Conservation (phyloP, 2,888 invertebrate species). For the Philonicus albiceps region DNA sequence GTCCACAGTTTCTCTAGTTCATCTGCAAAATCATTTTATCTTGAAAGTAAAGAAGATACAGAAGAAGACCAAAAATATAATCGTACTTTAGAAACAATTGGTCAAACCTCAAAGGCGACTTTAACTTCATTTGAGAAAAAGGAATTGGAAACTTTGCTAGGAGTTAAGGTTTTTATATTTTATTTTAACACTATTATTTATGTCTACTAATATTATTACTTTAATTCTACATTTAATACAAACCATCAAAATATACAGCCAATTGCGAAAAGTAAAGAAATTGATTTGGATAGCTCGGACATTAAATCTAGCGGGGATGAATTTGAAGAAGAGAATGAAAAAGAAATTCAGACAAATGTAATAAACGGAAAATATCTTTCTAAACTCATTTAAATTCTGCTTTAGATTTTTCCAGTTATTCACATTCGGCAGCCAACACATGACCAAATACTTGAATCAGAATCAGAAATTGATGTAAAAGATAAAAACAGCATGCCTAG, state of each 20-base stretch:
- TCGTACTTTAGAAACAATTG: background rate
- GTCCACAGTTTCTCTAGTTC: background rate
- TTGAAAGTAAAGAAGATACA: background rate
- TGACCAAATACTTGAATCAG: background rate
- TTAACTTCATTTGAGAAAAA: constrained; percentile 40
- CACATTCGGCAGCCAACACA: constrained; percentile 31
- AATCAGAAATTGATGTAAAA: background rate
- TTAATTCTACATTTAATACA: background rate
- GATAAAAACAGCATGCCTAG: background rate
- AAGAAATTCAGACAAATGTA: constrained; percentile 10
- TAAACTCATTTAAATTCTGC: background rate
- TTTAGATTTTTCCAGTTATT: constrained; percentile 41
- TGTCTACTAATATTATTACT: background rate
- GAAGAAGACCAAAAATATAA: background rate
- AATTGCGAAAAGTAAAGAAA: constrained; percentile 11
- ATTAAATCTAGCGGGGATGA: background rate
- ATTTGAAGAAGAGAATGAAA: background rate
- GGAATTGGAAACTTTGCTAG: constrained; percentile 41
- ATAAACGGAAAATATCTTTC: background rate
- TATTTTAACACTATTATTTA: background rate
- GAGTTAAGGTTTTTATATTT: constrained; percentile 22
- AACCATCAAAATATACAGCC: background rate
- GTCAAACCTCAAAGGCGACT: background rate
- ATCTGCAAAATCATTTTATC: background rate
- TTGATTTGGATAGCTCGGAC: constrained; percentile 25